Conservation (phyloP, 2,113 vertebrate species). For the Mus pahari region DNA sequence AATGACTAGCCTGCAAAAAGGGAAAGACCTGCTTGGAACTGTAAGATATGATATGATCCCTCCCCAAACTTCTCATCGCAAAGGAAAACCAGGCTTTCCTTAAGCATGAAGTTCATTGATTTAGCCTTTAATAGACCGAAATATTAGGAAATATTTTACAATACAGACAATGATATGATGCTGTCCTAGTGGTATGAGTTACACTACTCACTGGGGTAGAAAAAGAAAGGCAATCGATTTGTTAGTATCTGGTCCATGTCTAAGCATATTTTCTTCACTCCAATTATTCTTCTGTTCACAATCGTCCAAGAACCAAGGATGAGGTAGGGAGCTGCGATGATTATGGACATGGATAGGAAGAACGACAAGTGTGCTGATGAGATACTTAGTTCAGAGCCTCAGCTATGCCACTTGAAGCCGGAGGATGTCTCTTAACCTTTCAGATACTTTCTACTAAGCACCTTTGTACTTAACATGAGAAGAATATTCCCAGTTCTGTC, state of each 20-base stretch:
- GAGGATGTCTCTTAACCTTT: conserved; percentile 9
- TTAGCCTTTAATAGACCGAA: conserved; percentile 50
- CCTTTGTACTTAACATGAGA: conserved; percentile 41
- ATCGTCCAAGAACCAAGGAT: background rate
- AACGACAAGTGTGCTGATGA: background rate
- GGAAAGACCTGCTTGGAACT: background rate
- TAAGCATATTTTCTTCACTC: conserved; percentile 43
- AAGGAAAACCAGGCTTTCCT: conserved; percentile 29
- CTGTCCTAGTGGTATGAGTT: background rate
- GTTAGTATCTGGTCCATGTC: background rate
- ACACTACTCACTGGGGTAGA: background rate
- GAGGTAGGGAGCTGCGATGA: background rate
- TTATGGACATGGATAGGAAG: background rate
- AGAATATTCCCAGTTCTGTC: background rate
- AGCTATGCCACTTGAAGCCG: background rate
- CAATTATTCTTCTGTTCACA: background rate
- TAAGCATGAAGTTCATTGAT: background rate
- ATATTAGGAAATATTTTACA: conserved; percentile 31
- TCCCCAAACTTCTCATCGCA: conserved; percentile 16
- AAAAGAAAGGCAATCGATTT: conserved; percentile 12
- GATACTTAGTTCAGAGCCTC: conserved; percentile 25
- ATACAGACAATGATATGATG: background rate
- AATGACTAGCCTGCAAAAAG: conserved; percentile 11
- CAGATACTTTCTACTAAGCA: conserved; percentile 16
- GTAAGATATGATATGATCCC: conserved; percentile 18